Conservation (phyloP, 2,888 invertebrate species). For the Idaea dimidiata region DNA sequence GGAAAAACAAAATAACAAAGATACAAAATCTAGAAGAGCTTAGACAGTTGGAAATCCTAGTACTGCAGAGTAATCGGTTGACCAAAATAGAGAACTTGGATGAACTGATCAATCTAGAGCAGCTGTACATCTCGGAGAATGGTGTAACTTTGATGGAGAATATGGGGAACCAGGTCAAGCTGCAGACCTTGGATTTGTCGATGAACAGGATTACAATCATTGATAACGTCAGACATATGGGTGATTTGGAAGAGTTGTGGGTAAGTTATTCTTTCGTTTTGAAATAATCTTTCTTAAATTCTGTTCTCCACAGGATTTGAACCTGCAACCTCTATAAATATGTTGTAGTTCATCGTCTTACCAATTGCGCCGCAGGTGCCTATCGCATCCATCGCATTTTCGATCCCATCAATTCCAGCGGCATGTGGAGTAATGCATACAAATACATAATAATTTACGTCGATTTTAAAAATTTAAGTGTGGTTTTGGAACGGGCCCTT, state of each 20-base stretch:
- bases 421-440: no score
- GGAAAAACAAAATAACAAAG: constrained; percentile 96
- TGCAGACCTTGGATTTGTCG: constrained; percentile 95
- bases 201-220: constrained; percentile 91
- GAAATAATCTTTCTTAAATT: no score
- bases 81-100: constrained; percentile 92
- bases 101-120: constrained; percentile 86
- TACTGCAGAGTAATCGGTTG: constrained; percentile 95
- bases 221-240: constrained; percentile 88
- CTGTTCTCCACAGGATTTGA: no score
- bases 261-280: constrained; percentile 75
- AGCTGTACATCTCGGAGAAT: constrained; percentile 97
- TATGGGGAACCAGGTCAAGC: constrained; percentile 82
- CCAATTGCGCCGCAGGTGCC: no score
- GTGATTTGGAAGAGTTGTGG: constrained; percentile 96
- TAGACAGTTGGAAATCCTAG: constrained; percentile 87
- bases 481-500: no score
- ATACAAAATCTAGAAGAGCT: constrained; percentile 90
- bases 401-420: no score
- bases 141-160: constrained; percentile 91
- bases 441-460: no score
- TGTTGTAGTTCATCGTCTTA: no score
- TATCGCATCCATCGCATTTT: no score
- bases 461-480: no score
- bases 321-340: no score